Conservation (phyloP, 2,888 invertebrate species). For the Macaria liturata region DNA sequence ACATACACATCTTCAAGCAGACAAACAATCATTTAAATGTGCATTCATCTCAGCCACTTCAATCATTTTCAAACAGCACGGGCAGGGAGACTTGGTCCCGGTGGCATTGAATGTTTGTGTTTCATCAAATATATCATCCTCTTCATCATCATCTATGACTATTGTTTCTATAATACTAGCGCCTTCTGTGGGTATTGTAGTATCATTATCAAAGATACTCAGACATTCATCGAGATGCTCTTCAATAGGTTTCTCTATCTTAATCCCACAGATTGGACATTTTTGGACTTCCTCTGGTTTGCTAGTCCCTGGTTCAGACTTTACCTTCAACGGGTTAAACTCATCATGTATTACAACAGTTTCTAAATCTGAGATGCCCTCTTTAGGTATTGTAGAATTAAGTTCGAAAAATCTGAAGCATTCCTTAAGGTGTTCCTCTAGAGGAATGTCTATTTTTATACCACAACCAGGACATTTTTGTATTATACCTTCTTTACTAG, state of each 20-base stretch:
- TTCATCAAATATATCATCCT: constrained; percentile 63
- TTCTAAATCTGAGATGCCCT: constrained; percentile 5
- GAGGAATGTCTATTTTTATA: neutral
- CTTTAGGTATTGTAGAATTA: constrained; percentile 6
- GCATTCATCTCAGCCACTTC: constrained; percentile 79
- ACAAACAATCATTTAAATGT: constrained; percentile 81
- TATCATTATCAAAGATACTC: constrained; percentile 68
- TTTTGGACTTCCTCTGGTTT: constrained; percentile 38
- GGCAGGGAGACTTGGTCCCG: constrained; percentile 81
- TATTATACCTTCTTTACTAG: constrained; percentile 1
- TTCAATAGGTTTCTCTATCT: constrained; percentile 55
- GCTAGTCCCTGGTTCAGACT: constrained; percentile 42
- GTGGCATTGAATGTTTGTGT: constrained; percentile 66
- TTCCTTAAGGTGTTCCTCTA: constrained; percentile 10
- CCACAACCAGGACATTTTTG: constrained; percentile 9
- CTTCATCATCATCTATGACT: constrained; percentile 57
- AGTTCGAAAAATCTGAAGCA: constrained; percentile 11
- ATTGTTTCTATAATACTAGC: constrained; percentile 54
- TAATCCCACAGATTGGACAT: constrained; percentile 74
- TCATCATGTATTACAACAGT: constrained; percentile 3
- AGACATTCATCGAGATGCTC: constrained; percentile 81
- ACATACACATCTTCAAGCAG: constrained; percentile 1
- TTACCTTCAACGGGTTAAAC: constrained; percentile 16
- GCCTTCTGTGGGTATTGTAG: constrained; percentile 62
- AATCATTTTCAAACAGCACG: constrained; percentile 83